Evolutionary conservation across 2,888 invertebrate species (phyloP), one percentile per base, ranked within the genome.

Genomic region (Linnaemya vulpina): DNA sequence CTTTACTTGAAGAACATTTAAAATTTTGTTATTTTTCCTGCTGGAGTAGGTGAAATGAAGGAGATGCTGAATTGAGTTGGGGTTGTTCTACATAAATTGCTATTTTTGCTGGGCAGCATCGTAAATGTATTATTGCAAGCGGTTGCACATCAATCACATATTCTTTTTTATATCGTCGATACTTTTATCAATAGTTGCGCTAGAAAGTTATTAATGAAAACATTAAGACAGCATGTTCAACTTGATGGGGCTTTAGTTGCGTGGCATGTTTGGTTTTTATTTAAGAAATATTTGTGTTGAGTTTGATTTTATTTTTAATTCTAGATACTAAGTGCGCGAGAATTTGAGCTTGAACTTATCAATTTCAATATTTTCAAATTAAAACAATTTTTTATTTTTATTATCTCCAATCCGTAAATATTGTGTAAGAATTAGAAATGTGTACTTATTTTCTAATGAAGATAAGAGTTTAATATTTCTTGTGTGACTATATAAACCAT

Each of bases 71-170:
- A 74, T 74, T 49, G 13, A 68, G 40, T 38, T 63, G 62, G 62
- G 46, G 79, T 22, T 79, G 73, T 83, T 68, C 62, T 62, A 53
- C 17, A 68, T 63, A 79, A 78, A 75, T 83, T 74, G 46, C 67
- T 53, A 63, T 68, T 25, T 58, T 58, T 43, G 11, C 2, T 22
- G 9, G 38, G 38, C 15, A 40, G 22, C 13, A 22, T 63, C 38
- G 25, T 49, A n/a, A n/a, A n/a, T n/a, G 3, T 65, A 49, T 38
- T 74, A 43, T 80, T 77, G 49, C 58, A 60, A 60, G 70, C 76
- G 46, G 40, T 83, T 77, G 65, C 51, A 62, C 62, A 77, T 76
- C 76, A 71, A 83, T 58, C 63, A 53, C 1, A 38, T 17, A 35
- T 38, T 17, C 9, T 25, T 22, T 40, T 55, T 17, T 71, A 7